Base-by-base conservation (phyloP, 2,888 invertebrate genomes). In the Abrostola triplasia region DNA sequence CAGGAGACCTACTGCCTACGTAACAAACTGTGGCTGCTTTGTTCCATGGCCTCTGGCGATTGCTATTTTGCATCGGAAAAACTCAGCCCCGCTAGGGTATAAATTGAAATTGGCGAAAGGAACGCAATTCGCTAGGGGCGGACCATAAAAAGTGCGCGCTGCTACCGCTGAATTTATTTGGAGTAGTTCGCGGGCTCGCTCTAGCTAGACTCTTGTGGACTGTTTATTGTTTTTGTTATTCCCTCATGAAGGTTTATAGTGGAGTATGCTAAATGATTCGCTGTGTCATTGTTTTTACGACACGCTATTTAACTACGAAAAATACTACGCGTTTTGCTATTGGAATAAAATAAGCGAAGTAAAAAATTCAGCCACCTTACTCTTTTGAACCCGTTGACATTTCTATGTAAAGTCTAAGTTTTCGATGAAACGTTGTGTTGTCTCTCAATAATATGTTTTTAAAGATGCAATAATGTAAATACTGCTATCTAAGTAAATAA, bases 1-100 rank as follows among this genome's bases (percentile, higher is more conserved):
- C 84, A 56, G 66, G 73, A 82, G 81, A 81, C 66, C 76, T 71
- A 68, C 70, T 71, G 67, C 65, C 64, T 78, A 64, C 36, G 67
- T 80, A 78, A 76, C 81, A 78, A 80, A 79, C 70, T 51, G 65
- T 61, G 55, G 68, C 57, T 71, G 79, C 73, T 72, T 70, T 80
- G 80, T 69, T 73, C 70, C 69, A 66, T 59, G 48, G 65, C 81
- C 77, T 64, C 67, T 77, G 84, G 82, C 86, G 84, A 88, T 87
- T 86, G 88, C 86, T 89, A 85, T 85, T 92, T 92, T 92, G 92
- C 92, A 92, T 92, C 82, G 84, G 84, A 89, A 90, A 90, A 91
- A 90, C 89, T 87, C 86, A 87, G 83, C 83, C 79, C 80, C 85
- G 67, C 82, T 74, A 67, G 86, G 83, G 86, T 78, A 90, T 89